phyloP scores from a whole-genome alignment of 2,888 invertebrate genomes.

The Halictus quadricinctus region DNA sequence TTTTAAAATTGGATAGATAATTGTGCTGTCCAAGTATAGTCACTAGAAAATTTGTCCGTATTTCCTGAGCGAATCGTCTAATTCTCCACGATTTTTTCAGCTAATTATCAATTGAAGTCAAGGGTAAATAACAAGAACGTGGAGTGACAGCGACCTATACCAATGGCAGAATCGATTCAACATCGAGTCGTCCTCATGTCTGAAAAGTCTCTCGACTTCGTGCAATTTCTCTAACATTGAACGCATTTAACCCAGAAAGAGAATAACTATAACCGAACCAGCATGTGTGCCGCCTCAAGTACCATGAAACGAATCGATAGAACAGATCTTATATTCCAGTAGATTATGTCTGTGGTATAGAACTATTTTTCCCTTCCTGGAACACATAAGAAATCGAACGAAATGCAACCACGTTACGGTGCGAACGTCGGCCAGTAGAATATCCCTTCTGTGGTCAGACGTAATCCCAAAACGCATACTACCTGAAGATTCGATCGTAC shows the following conservation, averaged over 20 bases:
- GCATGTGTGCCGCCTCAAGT: neutral
- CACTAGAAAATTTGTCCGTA: neutral
- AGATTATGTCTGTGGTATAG: neutral
- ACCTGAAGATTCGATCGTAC: neutral
- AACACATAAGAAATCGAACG: neutral
- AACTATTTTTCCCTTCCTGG: neutral
- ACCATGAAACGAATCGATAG: neutral
- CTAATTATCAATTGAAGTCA: neutral
- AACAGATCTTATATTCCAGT: neutral
- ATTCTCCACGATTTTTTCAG: neutral
- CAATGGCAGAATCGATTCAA: neutral
- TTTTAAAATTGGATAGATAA: neutral
- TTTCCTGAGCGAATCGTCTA: too few relatives aligned
- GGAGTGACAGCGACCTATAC: neutral
- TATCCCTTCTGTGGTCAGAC: neutral
- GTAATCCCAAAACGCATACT: neutral
- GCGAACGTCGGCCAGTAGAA: neutral
- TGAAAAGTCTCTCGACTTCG: neutral
- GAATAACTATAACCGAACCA: neutral
- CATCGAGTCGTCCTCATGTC: neutral
- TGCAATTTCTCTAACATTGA: constrained; percentile 5
- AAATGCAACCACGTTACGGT: neutral
- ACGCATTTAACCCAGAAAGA: constrained; percentile 8
- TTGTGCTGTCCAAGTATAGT: neutral
- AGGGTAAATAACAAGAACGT: neutral